phyloP scores from a whole-genome alignment of 2,888 invertebrate genomes.

The Dascillus cervinus region DNA sequence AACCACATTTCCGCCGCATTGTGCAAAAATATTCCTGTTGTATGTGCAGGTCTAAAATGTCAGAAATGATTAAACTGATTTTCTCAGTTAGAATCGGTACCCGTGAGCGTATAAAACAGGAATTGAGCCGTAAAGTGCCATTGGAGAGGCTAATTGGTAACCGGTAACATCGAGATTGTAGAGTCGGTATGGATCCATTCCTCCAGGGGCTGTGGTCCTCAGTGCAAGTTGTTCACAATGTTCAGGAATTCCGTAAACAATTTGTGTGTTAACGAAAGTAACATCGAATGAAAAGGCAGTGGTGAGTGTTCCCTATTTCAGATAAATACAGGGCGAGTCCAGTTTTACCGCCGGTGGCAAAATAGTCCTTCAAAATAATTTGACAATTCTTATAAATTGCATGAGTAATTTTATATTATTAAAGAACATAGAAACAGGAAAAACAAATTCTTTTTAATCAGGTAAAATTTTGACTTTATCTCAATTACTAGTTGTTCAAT shows the following conservation, averaged over 20 bases:
- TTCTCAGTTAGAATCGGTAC: constrained; percentile 42
- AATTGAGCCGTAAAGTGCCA: constrained; percentile 89
- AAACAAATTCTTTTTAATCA: too few species aligned
- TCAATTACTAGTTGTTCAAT: too few species aligned
- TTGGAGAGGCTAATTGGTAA: constrained; percentile 80
- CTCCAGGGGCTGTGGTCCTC: constrained; percentile 62
- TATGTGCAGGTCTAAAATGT: not conserved
- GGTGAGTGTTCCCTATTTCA: too few species aligned
- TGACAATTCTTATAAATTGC: too few species aligned
- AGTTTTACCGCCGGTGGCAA: too few species aligned
- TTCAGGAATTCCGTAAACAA: constrained; percentile 89
- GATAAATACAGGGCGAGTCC: too few species aligned
- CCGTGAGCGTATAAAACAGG: constrained; percentile 80
- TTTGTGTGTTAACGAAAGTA: constrained; percentile 78
- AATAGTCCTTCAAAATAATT: too few species aligned
- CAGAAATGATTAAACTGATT: not conserved
- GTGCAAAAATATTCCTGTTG: constrained; percentile 14
- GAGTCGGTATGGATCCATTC: constrained; percentile 82
- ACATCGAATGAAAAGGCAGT: constrained; percentile 86
- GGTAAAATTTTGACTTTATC: too few species aligned
- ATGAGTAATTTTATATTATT: too few species aligned
- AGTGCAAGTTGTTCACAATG: constrained; percentile 84
- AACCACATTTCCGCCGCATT: constrained; percentile 15
- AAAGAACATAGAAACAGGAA: too few species aligned
- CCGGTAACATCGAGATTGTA: constrained; percentile 96